A percentile compares a stretch with the other conserved stretches of the same genome.
phyloP scores from a whole-genome alignment of 2,888 invertebrate species.

The Leistus spinibarbis region DNA sequence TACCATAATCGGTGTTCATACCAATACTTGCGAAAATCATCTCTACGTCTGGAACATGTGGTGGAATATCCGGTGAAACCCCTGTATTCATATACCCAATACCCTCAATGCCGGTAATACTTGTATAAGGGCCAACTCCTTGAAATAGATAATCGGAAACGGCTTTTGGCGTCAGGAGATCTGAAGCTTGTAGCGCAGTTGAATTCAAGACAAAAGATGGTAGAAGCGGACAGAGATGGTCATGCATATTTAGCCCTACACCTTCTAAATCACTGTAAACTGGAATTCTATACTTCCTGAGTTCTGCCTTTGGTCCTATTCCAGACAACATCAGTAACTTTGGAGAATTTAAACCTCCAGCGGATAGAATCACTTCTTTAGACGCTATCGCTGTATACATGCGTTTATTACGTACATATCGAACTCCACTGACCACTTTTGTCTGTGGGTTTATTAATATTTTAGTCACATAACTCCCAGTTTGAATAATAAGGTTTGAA shows the following conservation, averaged over 20 bases:
- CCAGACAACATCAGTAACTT: slow-evolving; percentile 82
- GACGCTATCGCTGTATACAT: slow-evolving; percentile 64
- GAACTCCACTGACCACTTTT: slow-evolving; percentile 65
- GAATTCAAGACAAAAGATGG: slow-evolving; percentile 47
- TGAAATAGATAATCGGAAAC: slow-evolving; percentile 55
- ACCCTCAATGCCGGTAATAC: slow-evolving; percentile 64
- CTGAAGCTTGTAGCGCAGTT: neutral
- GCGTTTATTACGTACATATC: slow-evolving; percentile 61
- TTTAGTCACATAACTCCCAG: slow-evolving; percentile 65
- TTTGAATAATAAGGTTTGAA: slow-evolving; percentile 67
- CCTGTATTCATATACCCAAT: slow-evolving; percentile 66
- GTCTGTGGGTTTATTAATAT: slow-evolving; percentile 63
- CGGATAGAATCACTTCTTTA: slow-evolving; percentile 76
- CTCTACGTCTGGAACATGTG: slow-evolving; percentile 71
- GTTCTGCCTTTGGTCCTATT: slow-evolving; percentile 68
- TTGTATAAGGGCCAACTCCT: slow-evolving; percentile 62
- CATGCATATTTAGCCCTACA: slow-evolving; percentile 74
- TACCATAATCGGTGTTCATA: slow-evolving; percentile 49
- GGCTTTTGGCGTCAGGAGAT: slow-evolving; percentile 50
- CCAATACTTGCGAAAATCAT: slow-evolving; percentile 57
- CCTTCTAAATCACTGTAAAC: slow-evolving; percentile 62
- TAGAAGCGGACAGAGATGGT: slow-evolving; percentile 67
- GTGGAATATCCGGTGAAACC: slow-evolving; percentile 58
- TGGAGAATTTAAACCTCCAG: slow-evolving; percentile 78
- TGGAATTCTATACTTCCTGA: slow-evolving; percentile 62